A percentile compares a stretch with the other conserved stretches of the same genome.
These are phyloP conservation scores for Drosophila subobscura DNA, from an alignment of 1,140 invertebrate genomes.

Conservation along the genomic window DNA sequence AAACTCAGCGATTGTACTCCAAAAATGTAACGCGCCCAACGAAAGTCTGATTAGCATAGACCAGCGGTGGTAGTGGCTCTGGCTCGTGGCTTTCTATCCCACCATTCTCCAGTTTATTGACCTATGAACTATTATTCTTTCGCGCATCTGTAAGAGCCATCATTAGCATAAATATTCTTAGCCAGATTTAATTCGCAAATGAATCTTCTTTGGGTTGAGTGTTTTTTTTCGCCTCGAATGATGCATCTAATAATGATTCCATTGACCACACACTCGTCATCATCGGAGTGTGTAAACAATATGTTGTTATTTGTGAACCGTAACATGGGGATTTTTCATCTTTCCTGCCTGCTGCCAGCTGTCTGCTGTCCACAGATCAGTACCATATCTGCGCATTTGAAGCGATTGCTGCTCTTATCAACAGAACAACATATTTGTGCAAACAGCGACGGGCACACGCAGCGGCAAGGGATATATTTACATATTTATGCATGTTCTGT, in stretches of 20 bases:
- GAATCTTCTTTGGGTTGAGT: slow-evolving; percentile 3
- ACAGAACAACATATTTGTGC: slow-evolving; percentile 14
- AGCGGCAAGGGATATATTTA: slow-evolving; percentile 10
- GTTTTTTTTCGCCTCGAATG: slow-evolving; percentile 21
- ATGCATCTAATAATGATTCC: slow-evolving; percentile 38
- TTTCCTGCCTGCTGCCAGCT: too few species aligned
- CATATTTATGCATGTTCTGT: background rate
- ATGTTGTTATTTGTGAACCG: slow-evolving; percentile 44
- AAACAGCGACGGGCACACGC: slow-evolving; percentile 9
- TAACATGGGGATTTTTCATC: slow-evolving; percentile 24
- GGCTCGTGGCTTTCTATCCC: slow-evolving; percentile 30
- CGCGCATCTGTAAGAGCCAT: slow-evolving; percentile 23
- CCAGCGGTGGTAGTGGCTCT: background rate
- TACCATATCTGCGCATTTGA: slow-evolving; percentile 41
- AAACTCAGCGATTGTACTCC: background rate
- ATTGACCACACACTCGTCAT: slow-evolving; percentile 20
- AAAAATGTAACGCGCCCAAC: background rate
- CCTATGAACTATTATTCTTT: slow-evolving; percentile 47
- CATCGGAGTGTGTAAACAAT: slow-evolving; percentile 5
- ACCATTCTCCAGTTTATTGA: slow-evolving; percentile 48
- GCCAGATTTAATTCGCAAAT: background rate
- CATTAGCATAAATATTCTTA: slow-evolving; percentile 36
- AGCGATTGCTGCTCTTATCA: slow-evolving; percentile 24
- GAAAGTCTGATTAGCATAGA: slow-evolving; percentile 29
- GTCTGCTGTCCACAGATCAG: background rate